Percentiles rank a stretch among this genome's conserved stretches.
Evolutionary conservation across 2,888 invertebrate species (phyloP).

Genomic region (Chorisops tibialis): DNA sequence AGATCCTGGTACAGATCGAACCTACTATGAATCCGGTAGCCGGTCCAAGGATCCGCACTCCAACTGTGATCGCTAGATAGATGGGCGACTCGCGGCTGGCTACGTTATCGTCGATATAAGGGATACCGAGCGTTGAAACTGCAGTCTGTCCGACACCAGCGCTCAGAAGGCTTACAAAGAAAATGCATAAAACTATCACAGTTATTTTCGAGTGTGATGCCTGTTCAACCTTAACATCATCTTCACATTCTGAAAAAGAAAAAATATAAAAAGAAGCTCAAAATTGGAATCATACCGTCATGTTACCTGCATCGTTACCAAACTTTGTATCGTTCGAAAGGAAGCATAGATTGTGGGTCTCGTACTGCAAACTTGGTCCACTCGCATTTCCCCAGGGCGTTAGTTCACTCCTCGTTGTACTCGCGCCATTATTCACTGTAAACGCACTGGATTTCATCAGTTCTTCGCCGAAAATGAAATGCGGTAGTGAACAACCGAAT

Average conservation of each 20-base stretch:
- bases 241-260: conserved; percentile 55
- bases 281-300: not conserved
- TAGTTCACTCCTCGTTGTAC: not conserved
- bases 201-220: conserved; percentile 72
- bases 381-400: conserved; percentile 1
- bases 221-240: conserved; percentile 61
- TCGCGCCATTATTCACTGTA: not conserved
- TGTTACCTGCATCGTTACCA: conserved; percentile 28
- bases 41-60: conserved; percentile 85
- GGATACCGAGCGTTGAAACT: conserved; percentile 87
- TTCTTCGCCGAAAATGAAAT: conserved; percentile 77
- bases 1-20: conserved; percentile 81
- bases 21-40: conserved; percentile 87
- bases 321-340: conserved; percentile 31
- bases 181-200: conserved; percentile 78
- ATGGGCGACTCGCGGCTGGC: conserved; percentile 87
- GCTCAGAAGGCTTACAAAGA: conserved; percentile 81
- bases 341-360: conserved; percentile 47
- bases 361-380: not conserved
- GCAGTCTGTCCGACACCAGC: conserved; percentile 92
- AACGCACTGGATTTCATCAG: conserved; percentile 53
- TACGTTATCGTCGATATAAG: conserved; percentile 92
- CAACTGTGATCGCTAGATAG: conserved; percentile 87
- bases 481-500: conserved; percentile 82
- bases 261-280: not conserved